Percentiles rank a stretch among this genome's conserved stretches.
These are phyloP conservation scores for Dermochelys coriacea DNA, from an alignment of 2,797 vertebrate species.

Conservation along the genomic window DNA sequence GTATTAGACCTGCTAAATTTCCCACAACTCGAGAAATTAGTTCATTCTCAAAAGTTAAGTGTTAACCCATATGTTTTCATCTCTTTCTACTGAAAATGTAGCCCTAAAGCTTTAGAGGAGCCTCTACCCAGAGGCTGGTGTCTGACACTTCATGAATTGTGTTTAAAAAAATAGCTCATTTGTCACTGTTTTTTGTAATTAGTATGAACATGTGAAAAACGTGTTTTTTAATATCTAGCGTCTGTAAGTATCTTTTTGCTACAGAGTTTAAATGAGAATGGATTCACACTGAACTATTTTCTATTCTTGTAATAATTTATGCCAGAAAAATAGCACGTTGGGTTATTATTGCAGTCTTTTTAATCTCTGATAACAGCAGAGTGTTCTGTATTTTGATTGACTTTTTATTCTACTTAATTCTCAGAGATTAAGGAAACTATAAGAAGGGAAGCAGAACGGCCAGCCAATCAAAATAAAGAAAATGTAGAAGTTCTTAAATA, in stretches of 20 bases:
- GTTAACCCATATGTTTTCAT: slow-evolving; percentile 1
- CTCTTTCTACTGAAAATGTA: slow-evolving; percentile 13
- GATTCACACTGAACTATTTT: background rate
- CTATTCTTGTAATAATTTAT: background rate
- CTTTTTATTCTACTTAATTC: background rate
- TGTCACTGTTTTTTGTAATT: background rate
- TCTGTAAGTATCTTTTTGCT: background rate
- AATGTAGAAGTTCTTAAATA: background rate
- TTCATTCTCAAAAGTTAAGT: slow-evolving; percentile 21
- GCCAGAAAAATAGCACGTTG: background rate
- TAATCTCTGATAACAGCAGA: background rate
- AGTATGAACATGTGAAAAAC: background rate
- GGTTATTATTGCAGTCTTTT: background rate
- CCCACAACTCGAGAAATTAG: background rate
- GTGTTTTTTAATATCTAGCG: background rate
- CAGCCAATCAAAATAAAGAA: rapidly evolving
- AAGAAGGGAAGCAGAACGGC: background rate
- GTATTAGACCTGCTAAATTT: slow-evolving; percentile 34
- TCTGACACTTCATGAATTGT: background rate
- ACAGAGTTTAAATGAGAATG: background rate
- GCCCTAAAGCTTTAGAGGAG: slow-evolving; percentile 21
- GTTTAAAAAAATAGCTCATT: background rate
- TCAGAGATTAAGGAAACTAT: background rate
- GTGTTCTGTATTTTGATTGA: background rate
- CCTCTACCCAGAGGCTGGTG: background rate